Base-by-base conservation (phyloP, 2,113 vertebrate genomes). In the Neolamprologus tretocephalus region DNA sequence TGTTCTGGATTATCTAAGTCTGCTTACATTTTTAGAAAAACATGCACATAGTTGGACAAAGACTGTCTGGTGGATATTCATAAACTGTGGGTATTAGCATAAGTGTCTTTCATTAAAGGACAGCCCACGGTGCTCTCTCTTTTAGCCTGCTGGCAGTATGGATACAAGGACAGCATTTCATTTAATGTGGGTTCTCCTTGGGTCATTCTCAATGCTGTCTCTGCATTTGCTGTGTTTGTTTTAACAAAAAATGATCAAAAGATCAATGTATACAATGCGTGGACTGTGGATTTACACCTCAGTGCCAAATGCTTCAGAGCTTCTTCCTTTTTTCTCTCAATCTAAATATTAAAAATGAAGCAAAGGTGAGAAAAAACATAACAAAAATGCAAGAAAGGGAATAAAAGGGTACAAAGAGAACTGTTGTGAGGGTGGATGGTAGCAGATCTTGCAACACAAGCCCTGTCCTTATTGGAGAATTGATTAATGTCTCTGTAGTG, bases 401-500 rank as follows among this genome's bases (percentile, higher is more conserved):
- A 49, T 28, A 49, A 49, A 78, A 78, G 3, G 26, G 1, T 37
- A 58, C 3, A 63, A 28, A 31, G 33, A 61, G 17, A 66, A 37
- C 13, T 19, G 37, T 57, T n/a, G 19, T 42, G 63, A 61, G 28
- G 26, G 8, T 23, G 12, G 9, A 61, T 82, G 14, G 63, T 23
- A 21, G 35, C 7, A 14, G 16, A 71, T 53, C 42, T 86, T 45
- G 54, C 5, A 16, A 61, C 71, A 71, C 49, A 7, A 80, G 54
- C 35, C 8, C 3, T 51, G 55, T 47, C 26, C 57, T 88, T 92
- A 87, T 82, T 85, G 87, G 87, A 89, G 51, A 86, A 92, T 87
- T 91, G 91, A 94, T 92, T 89, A 81, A 93, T 94, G 92, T 83
- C 63, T 53, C 58, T 23, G 9, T 5, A 51, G 51, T 17, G 5